A percentile compares a stretch with the other conserved stretches of the same genome.
Conservation (phyloP, 1,140 invertebrate genomes). For the Sycophaga agraensis region DNA sequence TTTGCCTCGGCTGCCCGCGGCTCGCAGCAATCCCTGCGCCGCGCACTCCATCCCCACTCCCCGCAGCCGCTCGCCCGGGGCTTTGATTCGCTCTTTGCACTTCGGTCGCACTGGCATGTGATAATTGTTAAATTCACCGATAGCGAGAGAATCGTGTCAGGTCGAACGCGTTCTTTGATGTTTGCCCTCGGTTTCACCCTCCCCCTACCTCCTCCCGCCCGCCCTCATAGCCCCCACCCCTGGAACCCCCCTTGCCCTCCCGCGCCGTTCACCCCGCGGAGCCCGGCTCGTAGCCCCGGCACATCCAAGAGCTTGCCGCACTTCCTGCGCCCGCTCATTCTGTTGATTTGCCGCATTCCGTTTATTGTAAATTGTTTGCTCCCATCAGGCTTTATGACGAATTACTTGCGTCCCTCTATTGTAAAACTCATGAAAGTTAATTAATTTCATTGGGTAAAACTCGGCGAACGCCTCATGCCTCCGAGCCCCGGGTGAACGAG, state of each 20-base stretch:
- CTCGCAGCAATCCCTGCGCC: no score
- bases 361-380: conserved; percentile 16
- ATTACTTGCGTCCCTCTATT: neutral
- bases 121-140: conserved; percentile 18
- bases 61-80: no score
- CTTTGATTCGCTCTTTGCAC: neutral
- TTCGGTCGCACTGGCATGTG: neutral
- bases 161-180: conserved; percentile 3
- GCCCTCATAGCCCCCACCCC: no score
- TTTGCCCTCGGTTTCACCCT: neutral
- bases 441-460: no score
- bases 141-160: conserved; percentile 11
- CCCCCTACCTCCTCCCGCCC: neutral
- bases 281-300: no score
- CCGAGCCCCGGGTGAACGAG: no score
- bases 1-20: no score
- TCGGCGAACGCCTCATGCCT: no score
- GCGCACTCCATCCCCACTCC: no score
- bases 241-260: no score
- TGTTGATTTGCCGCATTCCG: conserved; percentile 10
- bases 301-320: neutral
- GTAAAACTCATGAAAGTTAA: neutral
- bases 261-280: no score
- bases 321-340: neutral
- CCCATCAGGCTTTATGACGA: neutral